Percentiles rank a stretch among this genome's conserved stretches.
phyloP scores from a whole-genome alignment of 92 coral and sea anemone species.

The Actinostola sp. region DNA sequence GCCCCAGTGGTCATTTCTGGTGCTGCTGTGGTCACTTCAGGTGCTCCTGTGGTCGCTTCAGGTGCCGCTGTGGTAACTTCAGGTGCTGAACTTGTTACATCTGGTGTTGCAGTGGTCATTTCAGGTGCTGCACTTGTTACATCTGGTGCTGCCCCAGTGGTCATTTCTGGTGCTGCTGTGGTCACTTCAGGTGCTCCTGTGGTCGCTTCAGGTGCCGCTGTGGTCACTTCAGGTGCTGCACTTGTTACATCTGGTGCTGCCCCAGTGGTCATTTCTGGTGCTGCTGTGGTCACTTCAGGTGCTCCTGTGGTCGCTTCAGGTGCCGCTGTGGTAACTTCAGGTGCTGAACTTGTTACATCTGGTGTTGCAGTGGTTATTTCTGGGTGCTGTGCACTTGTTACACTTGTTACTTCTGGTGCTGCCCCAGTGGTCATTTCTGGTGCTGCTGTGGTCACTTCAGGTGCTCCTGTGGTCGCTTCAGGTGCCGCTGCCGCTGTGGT shows the following conservation, averaged over 20 bases:
- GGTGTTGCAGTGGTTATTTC: not conserved
- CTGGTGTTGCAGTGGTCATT: too few relatives aligned
- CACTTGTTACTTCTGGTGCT: constrained; percentile 7
- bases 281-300: not conserved
- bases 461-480: constrained; percentile 3
- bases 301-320: not conserved
- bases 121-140: not conserved
- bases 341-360: too few relatives aligned
- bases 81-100: too few relatives aligned
- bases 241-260: not conserved
- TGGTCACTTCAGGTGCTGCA: not conserved
- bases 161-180: too few relatives aligned
- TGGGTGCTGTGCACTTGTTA: constrained; percentile 1
- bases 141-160: constrained; percentile 3
- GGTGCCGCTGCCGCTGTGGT: not conserved
- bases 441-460: constrained; percentile 8
- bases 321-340: not conserved
- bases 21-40: constrained; percentile 8
- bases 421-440: constrained; percentile 9
- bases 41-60: constrained; percentile 9
- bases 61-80: constrained; percentile 15
- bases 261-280: not conserved
- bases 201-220: constrained; percentile 5
- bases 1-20: not conserved
- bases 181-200: too few relatives aligned